Evolutionary conservation across 2,113 vertebrate species (phyloP), one percentile per base, ranked within the genome.

Genomic region (Melierax canorus): DNA sequence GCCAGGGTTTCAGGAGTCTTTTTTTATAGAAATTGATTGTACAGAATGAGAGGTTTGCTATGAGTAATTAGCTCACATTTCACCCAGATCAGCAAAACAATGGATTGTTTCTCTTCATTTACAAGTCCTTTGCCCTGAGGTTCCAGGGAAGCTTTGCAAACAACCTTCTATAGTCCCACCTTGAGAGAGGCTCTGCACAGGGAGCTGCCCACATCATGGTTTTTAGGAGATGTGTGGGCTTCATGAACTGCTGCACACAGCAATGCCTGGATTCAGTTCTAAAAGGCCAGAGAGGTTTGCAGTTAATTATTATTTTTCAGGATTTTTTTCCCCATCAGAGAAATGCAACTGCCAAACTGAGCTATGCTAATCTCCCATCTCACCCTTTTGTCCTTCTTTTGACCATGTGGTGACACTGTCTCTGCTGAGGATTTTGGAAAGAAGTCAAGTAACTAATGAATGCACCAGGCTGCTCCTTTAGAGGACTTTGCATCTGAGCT

Each of bases 371-470:
- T 72, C 38, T 90, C 39, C 16, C 60, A 55, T n/a, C 68, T 87
- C 75, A 95, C 41, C 46, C 29, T 84, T 90, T 66, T 71, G 78
- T 71, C 92, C 73, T 95, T 88, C 56, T 73, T 94, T 87, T 92
- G 75, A 91, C 95, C 30, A 5, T 91, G 80, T 75, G 58, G 71
- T 50, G 62, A 94, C 66, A 39, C 60, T 9, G 26, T n/a, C 36
- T 53, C 87, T 96, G 68, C 23, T 91, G 66, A 90, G 75, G 88
- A 72, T 91, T 94, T 85, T 77, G 86, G 84, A 92, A 92, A 79
- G 39, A 79, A 96, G 73, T 86, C 87, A 87, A 95, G 45, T 60
- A 85, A 66, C 80, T 95, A 96, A 96, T 83, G 74, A 93, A 88
- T 78, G 45, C 74, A 78, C 53, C 46, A 63, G 39, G 59, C 58